Evolutionary conservation across 2,113 vertebrate genomes (phyloP), one percentile per base, ranked within the genome.

Genomic region (Hippocampus zosterae): DNA sequence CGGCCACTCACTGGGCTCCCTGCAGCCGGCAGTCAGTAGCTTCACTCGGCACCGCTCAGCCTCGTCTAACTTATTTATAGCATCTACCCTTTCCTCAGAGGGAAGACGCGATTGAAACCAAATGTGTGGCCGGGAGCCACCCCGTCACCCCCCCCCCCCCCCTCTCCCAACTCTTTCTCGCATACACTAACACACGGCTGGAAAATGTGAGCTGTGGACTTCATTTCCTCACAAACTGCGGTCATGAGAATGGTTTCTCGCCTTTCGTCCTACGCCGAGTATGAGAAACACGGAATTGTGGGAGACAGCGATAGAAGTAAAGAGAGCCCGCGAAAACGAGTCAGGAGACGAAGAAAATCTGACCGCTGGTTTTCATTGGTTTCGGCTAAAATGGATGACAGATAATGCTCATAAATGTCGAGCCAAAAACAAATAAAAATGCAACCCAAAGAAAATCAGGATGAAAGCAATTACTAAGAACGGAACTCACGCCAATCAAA

Each of bases 51-150:
- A 73, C 80, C 79, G 78, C 77, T 55, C 78, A 2, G 75, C 82
- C 79, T 57, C 81, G 74, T 70, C 61, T 73, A 63, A 55, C 74
- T 84, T 87, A 88, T 88, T 88, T 87, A 87, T 88, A 88, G 87
- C 80, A 67, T 71, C 78, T 65, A 33, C 29, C 68, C 70, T 81
- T 46, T 46, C 84, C 80, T 77, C n/a, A 72, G 69, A 71, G 81
- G 75, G 29, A 71, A 69, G 16, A 55, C 61, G 83, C 81, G 74
- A 88, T 81, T 85, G 80, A 85, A 85, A 87, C 83, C 87, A 88
- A 84, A 87, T 84, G 87, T 81, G 83, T 72, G 84, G 76, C 70
- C 5, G 56, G 72, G 72, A 60, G 71, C 60, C 41, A 53, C 69
- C 40, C 52, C 3, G 29, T 21, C 41, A 44, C 68, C 67, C 80